Base-by-base conservation (phyloP, 2,113 vertebrate genomes). In the Polypterus bichir region DNA sequence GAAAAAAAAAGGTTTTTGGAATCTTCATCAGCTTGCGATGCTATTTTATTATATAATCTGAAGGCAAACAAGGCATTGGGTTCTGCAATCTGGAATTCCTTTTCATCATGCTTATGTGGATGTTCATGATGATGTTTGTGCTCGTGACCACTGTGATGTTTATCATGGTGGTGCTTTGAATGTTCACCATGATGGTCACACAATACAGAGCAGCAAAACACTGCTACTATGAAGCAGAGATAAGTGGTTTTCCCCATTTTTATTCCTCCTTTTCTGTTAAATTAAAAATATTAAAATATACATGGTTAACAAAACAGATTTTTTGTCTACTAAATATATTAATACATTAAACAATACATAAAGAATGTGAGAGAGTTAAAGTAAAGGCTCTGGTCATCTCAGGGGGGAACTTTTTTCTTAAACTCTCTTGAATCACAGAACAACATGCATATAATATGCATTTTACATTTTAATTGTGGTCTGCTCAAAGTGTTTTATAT, bases 1-100 rank as follows among this genome's bases (percentile, higher is more conserved):
- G 88, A 92, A 74, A 79, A 90, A 70, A 92, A 86, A 63, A 89
- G 68, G n/a, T 92, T 91, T 64, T 75, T 72, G 56, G 71, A 68
- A 51, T 68, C 64, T 7, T 64, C 68, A 46, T 67, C 65, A 1
- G 71, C n/a, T 6, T 66, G 64, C 66, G 54, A 10, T 45, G 74
- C 72, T n/a, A 91, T 54, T 3, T 70, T 68, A 54, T 69, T 75
- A 75, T 88, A 91, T 48, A 91, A 71, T 3, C 57, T 56, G 67
- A 82, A 85, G 64, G 77, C 77, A 68, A 87, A 88, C 8, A 76
- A 74, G 63, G 68, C 66, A 69, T 79, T 89, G 61, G 71, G 74
- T n/a, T 49, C 9, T 49, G 59, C 71, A 87, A 71, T 47, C 59
- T 47, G 45, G 73, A 62, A 44, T 67, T 1, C 7, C 46, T 54